Conservation (phyloP, 2,888 invertebrate genomes). For the Cephalotes varians region DNA sequence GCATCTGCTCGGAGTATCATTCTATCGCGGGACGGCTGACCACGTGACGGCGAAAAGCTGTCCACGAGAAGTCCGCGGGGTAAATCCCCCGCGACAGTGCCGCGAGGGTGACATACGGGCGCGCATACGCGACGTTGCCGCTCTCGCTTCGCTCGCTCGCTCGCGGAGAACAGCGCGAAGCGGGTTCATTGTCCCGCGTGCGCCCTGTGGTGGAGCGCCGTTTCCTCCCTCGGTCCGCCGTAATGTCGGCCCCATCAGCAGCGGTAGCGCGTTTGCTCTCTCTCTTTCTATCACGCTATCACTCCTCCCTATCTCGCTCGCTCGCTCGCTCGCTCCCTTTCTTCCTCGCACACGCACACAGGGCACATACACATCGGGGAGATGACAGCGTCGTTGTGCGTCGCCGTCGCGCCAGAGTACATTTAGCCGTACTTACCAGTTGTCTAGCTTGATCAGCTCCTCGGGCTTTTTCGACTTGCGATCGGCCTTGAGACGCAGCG, state of each 20-base stretch:
- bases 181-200: conserved; percentile 85
- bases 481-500: conserved; percentile 95
- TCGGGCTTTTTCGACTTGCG: conserved; percentile 96
- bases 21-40: neutral
- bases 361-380: neutral
- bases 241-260: conserved; percentile 55
- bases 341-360: neutral
- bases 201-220: conserved; percentile 72
- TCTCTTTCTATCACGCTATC: neutral
- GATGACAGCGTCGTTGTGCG: conserved; percentile 47
- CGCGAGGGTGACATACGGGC: conserved; percentile 68
- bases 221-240: conserved; percentile 70
- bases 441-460: conserved; percentile 97
- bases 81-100: conserved; percentile 23
- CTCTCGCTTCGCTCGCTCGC: conserved; percentile 64
- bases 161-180: conserved; percentile 77
- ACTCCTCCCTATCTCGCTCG: neutral
- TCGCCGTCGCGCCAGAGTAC: conserved; percentile 10
- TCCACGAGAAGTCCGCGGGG: conserved; percentile 10
- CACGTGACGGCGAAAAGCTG: conserved; percentile 32
- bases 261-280: conserved; percentile 3
- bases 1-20: neutral
- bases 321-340: conserved; percentile 5
- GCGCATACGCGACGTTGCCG: conserved; percentile 70
- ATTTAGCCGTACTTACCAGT: conserved; percentile 91